Evolutionary conservation across 2,888 invertebrate genomes (phyloP).

Genomic region (Apodemia duryi): DNA sequence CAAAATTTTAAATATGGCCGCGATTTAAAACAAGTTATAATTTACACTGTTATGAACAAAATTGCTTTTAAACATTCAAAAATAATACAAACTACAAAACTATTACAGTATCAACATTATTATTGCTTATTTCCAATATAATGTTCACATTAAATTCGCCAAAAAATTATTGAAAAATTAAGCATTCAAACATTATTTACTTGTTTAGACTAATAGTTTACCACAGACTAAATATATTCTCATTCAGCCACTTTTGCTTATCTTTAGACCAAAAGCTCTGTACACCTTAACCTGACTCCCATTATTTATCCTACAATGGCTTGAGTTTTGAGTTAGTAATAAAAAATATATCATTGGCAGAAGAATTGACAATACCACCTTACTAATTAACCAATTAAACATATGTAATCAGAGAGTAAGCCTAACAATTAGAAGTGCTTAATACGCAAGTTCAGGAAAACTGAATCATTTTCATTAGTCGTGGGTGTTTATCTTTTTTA

Average conservation of each 20-base stretch:
- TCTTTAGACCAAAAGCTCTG: constrained; percentile 1
- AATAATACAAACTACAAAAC: constrained; percentile 9
- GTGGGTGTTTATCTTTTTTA: too few relatives aligned
- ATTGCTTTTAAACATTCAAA: constrained; percentile 3
- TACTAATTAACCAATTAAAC: too few relatives aligned
- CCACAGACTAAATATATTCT: constrained; percentile 7
- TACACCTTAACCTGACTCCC: too few relatives aligned
- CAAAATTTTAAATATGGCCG: constrained; percentile 6
- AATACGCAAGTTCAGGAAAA: too few relatives aligned
- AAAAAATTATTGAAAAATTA: constrained; percentile 9
- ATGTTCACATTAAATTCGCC: constrained; percentile 5
- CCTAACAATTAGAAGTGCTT: too few relatives aligned
- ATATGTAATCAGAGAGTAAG: too few relatives aligned
- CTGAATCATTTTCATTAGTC: too few relatives aligned
- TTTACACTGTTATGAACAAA: neutral
- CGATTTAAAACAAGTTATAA: neutral
- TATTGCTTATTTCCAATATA: constrained; percentile 12
- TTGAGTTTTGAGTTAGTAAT: too few relatives aligned
- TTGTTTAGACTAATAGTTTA: neutral
- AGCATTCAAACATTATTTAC: constrained; percentile 2
- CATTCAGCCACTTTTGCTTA: neutral
- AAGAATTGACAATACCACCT: too few relatives aligned
- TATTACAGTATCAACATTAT: constrained; percentile 1
- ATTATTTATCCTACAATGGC: too few relatives aligned
- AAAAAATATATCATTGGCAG: too few relatives aligned